Conservation (phyloP, 2,113 vertebrate species). For the mouse (Mus musculus) region GRCm39 chr19:5444501-5445000, state of each 20-base stretch:
- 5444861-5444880: background rate
- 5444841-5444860: background rate
- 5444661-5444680: background rate
- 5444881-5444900: background rate
- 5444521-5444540: background rate
- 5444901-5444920: background rate
- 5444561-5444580: background rate
- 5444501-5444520: background rate
- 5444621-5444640: background rate
- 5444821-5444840: background rate
- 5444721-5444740: too few species aligned
- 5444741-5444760: background rate
- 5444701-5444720: background rate
- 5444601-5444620: background rate
- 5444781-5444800: background rate
- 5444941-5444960: background rate
- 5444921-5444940: background rate
- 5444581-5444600: background rate
- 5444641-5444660: background rate
- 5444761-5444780: background rate
- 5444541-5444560: too few species aligned
- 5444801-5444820: background rate
- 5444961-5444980: background rate
- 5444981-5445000: background rate
- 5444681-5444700: background rate